These are phyloP conservation scores for Bombus superbus DNA, from an alignment of 1,140 invertebrate species.

Conservation along the genomic window DNA sequence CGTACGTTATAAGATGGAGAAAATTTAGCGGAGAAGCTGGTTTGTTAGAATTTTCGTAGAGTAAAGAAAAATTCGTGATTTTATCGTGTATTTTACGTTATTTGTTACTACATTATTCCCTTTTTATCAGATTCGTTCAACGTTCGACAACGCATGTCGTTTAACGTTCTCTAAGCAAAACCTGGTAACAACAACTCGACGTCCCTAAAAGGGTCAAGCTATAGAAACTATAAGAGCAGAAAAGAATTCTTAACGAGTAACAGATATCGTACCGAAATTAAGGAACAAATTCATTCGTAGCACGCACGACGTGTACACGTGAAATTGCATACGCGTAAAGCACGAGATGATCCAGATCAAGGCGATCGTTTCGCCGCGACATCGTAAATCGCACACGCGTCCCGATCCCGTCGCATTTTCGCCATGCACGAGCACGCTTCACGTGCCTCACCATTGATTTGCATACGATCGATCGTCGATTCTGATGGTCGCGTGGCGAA, in stretches of 20 bases:
- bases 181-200: no score
- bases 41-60: no score
- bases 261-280: background rate
- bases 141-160: no score
- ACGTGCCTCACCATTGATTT: slow-evolving; percentile 24
- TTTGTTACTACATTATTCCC: no score
- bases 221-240: background rate
- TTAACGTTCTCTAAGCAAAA: no score
- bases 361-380: background rate
- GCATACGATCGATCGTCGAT: slow-evolving; percentile 35
- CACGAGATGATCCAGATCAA: background rate
- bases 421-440: background rate
- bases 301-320: background rate
- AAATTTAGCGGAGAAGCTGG: no score
- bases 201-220: background rate
- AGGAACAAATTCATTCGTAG: background rate
- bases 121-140: no score
- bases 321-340: background rate
- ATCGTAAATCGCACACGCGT: slow-evolving; percentile 15
- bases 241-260: background rate
- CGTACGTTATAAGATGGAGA: no score
- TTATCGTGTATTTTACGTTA: no score
- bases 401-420: background rate
- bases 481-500: slow-evolving; percentile 10
- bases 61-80: no score